Evolutionary conservation across 2,888 invertebrate genomes (phyloP), one percentile per base, ranked within the genome.

Genomic region (Agrochola litura): DNA sequence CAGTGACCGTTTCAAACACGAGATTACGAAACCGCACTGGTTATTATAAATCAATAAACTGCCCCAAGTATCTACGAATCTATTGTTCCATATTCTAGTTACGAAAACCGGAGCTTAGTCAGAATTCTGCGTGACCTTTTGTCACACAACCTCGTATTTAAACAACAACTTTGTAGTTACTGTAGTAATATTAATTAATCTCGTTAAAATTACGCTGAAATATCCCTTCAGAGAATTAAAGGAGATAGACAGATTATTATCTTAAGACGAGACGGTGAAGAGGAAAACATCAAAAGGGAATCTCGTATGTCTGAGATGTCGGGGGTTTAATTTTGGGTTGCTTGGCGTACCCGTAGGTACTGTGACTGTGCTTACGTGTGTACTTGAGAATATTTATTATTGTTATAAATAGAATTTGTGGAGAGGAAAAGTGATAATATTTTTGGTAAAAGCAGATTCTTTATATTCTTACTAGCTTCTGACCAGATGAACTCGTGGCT

Each of bases 201-300:
- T 73, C 49, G 72, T 74, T 75, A 72, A 68, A 83, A 79, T 79
- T 73, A 79, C 60, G 68, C 60, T 54, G 58, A 79, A 69, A 77
- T 75, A 81, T 83, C 73, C 76, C 75, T 86, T 79, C 61, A n/a
- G 65, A 72, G 60, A 85, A 78, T 72, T 76, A 77, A 70, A 85
- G 63, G 73, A 66, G 77, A 78, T 84, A 66, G 37, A 68, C 61
- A 78, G 84, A 83, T 85, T 77, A 77, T 77, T 75, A 83, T 83
- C 84, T 79, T 73, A 82, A 73, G 85, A 72, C 66, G 30, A 66
- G 66, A 69, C 25, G 71, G 71, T 66, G 66, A 70, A 72, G 76
- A 79, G 82, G 67, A 77, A 76, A 77, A 88, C 86, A 84, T 87
- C 88, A 86, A 84, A 87, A 84, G 87, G 76, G 72, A 81, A 76